Conservation (phyloP, 2,113 vertebrate genomes). For the Emydocephalus ijimae region DNA sequence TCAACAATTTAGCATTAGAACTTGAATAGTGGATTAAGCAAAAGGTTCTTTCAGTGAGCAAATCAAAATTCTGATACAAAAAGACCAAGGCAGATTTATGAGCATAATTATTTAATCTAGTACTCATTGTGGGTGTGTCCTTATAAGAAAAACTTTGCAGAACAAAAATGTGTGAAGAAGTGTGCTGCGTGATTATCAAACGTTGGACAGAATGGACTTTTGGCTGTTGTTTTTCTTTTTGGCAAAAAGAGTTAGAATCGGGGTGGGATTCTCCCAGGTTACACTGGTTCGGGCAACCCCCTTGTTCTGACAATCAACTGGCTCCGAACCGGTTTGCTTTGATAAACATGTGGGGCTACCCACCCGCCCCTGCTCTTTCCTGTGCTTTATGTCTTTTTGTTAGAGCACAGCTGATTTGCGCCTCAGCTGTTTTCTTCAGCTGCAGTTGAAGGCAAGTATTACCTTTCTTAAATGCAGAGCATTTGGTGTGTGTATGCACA, state of each 20-base stretch:
- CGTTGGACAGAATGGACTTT: not conserved
- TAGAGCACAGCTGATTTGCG: too few species aligned
- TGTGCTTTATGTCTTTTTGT: too few species aligned
- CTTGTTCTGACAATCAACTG: too few species aligned
- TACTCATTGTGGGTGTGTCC: not conserved
- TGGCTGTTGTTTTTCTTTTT: not conserved
- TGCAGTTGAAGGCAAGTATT: too few species aligned
- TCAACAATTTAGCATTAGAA: constrained; percentile 41
- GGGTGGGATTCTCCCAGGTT: too few species aligned
- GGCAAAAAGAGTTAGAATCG: not conserved
- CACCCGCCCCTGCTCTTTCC: too few species aligned
- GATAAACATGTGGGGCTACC: too few species aligned
- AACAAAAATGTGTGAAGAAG: not conserved
- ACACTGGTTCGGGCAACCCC: too few species aligned
- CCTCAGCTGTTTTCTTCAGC: too few species aligned
- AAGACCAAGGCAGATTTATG: not conserved
- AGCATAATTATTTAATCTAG: not conserved
- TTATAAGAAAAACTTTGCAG: not conserved
- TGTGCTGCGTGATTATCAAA: not conserved
- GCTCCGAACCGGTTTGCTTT: too few species aligned
- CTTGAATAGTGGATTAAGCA: constrained; percentile 33
- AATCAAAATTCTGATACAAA: constrained; percentile 14
- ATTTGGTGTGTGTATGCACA: too few species aligned
- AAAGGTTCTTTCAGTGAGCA: constrained; percentile 7
- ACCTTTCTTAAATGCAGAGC: too few species aligned